Percentiles rank a stretch among this genome's conserved stretches.
These are phyloP conservation scores for Melanaphis sacchari DNA, from an alignment of 1,140 invertebrate species.

Conservation along the genomic window DNA sequence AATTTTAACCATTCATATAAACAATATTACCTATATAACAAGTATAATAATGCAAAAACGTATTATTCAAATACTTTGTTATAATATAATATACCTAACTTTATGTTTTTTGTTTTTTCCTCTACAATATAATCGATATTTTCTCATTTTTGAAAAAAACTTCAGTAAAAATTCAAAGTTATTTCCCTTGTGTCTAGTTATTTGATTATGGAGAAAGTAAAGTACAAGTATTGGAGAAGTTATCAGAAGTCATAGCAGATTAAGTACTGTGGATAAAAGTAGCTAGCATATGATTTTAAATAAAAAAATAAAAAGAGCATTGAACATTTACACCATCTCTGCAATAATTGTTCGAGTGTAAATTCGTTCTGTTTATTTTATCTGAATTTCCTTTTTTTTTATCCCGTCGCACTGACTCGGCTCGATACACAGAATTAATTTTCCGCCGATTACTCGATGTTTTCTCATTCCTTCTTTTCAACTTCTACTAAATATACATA, in stretches of 20 bases:
- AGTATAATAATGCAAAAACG: too few species aligned
- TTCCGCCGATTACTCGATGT: slow-evolving; percentile 44
- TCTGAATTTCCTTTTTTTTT: too few species aligned
- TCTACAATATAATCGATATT: background rate
- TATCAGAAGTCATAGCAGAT: background rate
- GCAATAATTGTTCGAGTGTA: slow-evolving; percentile 41
- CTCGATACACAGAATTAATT: slow-evolving; percentile 52
- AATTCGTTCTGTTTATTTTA: slow-evolving; percentile 41
- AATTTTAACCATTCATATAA: too few species aligned
- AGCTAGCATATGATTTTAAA: too few species aligned
- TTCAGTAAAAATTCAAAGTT: background rate
- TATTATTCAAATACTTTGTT: too few species aligned
- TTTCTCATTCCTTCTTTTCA: background rate
- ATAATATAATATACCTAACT: too few species aligned
- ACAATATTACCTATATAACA: too few species aligned
- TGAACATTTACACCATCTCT: slow-evolving; percentile 7
- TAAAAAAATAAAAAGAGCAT: background rate
- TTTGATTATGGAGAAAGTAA: background rate
- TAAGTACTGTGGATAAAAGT: too few species aligned
- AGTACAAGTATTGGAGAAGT: background rate
- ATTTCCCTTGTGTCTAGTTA: background rate
- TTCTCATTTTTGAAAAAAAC: background rate
- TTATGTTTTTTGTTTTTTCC: too few species aligned
- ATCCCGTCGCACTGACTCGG: background rate
- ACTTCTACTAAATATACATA: too few species aligned